phyloP scores from a whole-genome alignment of 2,113 vertebrate species.

The Saccopteryx leptura region DNA sequence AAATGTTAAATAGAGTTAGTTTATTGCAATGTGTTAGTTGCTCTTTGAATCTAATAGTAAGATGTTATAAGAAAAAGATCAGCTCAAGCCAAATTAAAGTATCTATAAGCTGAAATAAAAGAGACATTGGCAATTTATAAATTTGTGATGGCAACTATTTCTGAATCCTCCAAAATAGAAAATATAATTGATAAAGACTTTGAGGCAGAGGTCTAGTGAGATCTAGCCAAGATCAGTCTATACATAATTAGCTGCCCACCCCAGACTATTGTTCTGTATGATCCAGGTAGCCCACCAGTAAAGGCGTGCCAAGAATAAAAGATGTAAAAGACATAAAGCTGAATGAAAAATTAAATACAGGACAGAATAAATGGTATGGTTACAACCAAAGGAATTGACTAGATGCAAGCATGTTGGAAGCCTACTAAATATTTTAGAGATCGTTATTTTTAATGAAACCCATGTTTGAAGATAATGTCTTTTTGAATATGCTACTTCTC shows the following conservation, averaged over 20 bases:
- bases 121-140: neutral
- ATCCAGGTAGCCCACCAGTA: neutral
- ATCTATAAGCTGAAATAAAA: neutral
- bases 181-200: neutral
- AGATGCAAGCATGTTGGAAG: neutral
- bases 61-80: neutral
- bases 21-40: neutral
- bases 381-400: constrained; percentile 6
- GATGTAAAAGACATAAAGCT: neutral
- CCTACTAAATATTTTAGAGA: neutral
- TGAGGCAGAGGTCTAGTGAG: neutral
- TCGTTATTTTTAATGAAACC: neutral
- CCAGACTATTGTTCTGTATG: neutral
- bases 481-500: neutral
- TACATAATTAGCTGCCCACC: neutral
- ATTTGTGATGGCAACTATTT: neutral
- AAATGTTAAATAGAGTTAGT: neutral
- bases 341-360: neutral
- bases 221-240: neutral
- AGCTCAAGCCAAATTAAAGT: neutral
- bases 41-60: neutral
- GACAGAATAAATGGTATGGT: neutral
- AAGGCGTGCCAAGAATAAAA: neutral
- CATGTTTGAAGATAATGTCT: neutral
- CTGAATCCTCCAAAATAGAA: neutral